These are phyloP conservation scores for Holotrichia oblita DNA, from an alignment of 1,140 invertebrate species.

Conservation along the genomic window DNA sequence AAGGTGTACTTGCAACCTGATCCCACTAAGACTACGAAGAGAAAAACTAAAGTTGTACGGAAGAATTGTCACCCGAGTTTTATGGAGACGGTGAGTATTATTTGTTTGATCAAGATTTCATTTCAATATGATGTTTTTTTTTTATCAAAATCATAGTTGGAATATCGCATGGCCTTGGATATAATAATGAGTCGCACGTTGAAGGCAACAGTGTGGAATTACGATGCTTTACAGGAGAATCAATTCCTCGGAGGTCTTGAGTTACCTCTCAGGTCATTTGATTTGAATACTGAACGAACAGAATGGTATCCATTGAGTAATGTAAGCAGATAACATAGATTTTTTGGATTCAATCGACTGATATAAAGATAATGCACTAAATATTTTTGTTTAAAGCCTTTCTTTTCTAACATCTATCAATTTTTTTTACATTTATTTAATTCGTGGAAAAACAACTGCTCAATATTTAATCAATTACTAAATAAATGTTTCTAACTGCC, in stretches of 20 bases:
- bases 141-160: no score
- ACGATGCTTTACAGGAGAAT: slow-evolving; percentile 95
- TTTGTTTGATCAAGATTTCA: no score
- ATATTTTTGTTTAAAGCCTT: neutral
- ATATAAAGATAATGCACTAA: neutral
- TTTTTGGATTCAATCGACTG: neutral
- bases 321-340: slow-evolving; percentile 58
- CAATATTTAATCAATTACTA: neutral
- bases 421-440: no score
- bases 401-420: no score
- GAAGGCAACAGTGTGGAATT: slow-evolving; percentile 95
- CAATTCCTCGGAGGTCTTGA: slow-evolving; percentile 91
- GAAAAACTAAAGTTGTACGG: slow-evolving; percentile 93
- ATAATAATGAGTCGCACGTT: slow-evolving; percentile 78
- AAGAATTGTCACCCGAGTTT: slow-evolving; percentile 95
- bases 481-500: neutral
- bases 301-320: slow-evolving; percentile 81
- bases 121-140: no score
- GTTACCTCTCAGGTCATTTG: slow-evolving; percentile 75
- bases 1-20: slow-evolving; percentile 93
- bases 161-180: slow-evolving; percentile 87
- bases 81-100: slow-evolving; percentile 90
- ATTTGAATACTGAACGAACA: slow-evolving; percentile 79
- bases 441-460: no score
- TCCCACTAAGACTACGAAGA: slow-evolving; percentile 88